Evolutionary conservation across 2,797 vertebrate species (phyloP).

Genomic region (Tolypeutes matacus): DNA sequence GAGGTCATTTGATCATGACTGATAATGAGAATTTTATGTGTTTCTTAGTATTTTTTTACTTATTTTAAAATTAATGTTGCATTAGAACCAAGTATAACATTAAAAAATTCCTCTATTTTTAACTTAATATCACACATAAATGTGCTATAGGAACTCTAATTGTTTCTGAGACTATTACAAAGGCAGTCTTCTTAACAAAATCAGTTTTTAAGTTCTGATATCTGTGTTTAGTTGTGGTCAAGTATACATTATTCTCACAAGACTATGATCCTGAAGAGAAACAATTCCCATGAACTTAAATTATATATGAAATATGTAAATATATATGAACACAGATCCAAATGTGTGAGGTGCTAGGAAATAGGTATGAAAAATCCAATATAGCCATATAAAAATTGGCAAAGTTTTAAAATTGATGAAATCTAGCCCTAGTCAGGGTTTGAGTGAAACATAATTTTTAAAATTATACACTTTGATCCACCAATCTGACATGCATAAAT

Average conservation of each 20-base stretch:
- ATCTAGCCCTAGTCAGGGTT: neutral
- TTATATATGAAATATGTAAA: neutral
- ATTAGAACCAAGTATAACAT: neutral
- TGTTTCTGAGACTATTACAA: slow-evolving; percentile 24
- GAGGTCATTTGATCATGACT: neutral
- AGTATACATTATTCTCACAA: neutral
- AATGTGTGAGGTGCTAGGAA: neutral
- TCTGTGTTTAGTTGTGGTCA: neutral
- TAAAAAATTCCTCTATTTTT: neutral
- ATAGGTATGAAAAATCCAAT: neutral
- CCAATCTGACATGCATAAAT: neutral
- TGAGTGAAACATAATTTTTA: slow-evolving; percentile 18
- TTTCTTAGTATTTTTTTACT: neutral
- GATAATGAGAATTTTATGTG: neutral
- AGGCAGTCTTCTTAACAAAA: neutral
- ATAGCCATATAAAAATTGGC: neutral
- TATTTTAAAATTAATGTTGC: slow-evolving; percentile 27
- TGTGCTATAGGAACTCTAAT: slow-evolving; percentile 1
- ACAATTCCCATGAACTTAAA: neutral
- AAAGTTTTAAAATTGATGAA: slow-evolving; percentile 4
- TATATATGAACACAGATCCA: neutral
- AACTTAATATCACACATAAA: neutral
- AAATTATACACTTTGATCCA: neutral
- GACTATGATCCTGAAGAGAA: neutral
- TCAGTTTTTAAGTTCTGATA: neutral